Conservation (phyloP, 2,888 invertebrate species). For the Tortrix viridana region DNA sequence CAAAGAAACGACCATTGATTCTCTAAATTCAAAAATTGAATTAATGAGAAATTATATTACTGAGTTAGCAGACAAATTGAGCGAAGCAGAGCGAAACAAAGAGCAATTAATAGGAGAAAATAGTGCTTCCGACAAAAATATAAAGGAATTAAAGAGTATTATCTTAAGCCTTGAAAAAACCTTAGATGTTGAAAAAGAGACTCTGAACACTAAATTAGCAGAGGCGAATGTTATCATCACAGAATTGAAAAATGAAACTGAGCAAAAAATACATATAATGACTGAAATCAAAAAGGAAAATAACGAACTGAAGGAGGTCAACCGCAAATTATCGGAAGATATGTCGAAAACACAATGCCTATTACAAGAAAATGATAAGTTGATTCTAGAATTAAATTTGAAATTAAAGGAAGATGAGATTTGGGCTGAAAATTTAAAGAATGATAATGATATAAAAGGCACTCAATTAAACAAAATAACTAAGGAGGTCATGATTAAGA, state of each 20-base stretch:
- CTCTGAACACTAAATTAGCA: neutral
- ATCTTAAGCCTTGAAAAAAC: constrained; percentile 4
- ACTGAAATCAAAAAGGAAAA: neutral
- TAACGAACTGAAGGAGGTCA: neutral
- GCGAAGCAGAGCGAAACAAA: neutral
- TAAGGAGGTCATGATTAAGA: constrained; percentile 1
- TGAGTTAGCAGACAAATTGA: neutral
- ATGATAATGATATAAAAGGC: neutral
- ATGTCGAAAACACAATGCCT: neutral
- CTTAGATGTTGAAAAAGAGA: neutral
- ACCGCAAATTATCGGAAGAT: neutral
- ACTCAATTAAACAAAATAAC: constrained; percentile 8
- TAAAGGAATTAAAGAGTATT: constrained; percentile 2
- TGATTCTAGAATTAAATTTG: neutral
- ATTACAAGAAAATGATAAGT: constrained; percentile 4
- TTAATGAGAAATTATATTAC: neutral
- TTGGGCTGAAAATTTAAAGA: neutral
- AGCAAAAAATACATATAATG: neutral
- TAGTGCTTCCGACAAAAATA: neutral
- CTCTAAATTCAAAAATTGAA: neutral
- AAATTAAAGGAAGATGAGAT: neutral
- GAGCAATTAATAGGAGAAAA: neutral
- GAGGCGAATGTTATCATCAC: neutral
- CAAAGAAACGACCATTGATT: neutral
- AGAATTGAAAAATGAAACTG: constrained; percentile 3